A percentile compares a stretch with the other conserved stretches of the same genome.
Evolutionary conservation across 2,888 invertebrate genomes (phyloP).

Genomic region (Acanthosoma haemorrhoidale): DNA sequence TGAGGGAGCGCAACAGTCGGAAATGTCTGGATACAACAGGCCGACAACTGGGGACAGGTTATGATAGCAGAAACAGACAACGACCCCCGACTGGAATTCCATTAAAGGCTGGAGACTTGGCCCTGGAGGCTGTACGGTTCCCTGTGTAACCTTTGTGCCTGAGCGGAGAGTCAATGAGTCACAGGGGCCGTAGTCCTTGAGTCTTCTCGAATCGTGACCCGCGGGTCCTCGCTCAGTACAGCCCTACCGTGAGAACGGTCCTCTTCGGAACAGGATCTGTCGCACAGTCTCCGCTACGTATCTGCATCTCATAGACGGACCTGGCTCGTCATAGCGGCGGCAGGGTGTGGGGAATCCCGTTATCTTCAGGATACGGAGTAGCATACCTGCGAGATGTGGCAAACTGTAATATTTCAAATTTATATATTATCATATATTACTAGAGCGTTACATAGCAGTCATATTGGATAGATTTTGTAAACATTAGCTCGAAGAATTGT

Average conservation of each 20-base stretch:
- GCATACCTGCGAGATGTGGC: too few relatives aligned
- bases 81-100: not conserved
- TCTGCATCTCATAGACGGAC: slow-evolving; percentile 11
- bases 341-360: too few relatives aligned
- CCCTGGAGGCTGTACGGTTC: slow-evolving; percentile 15
- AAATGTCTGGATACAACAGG: too few relatives aligned
- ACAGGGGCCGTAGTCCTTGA: slow-evolving; percentile 12
- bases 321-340: too few relatives aligned
- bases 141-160: slow-evolving; percentile 17
- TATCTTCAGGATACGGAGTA: too few relatives aligned
- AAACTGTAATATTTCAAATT: too few relatives aligned
- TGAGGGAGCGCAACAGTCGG: too few relatives aligned
- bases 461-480: too few relatives aligned
- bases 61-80: not conserved
- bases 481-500: too few relatives aligned
- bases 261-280: not conserved
- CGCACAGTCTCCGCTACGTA: not conserved
- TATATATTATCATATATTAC: too few relatives aligned
- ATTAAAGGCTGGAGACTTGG: not conserved
- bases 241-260: slow-evolving; percentile 12
- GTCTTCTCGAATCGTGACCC: slow-evolving; percentile 6
- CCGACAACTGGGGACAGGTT: too few relatives aligned
- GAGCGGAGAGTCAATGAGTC: slow-evolving; percentile 17
- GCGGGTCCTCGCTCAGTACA: slow-evolving; percentile 13
- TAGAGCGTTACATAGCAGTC: too few relatives aligned